Evolutionary conservation across 2,797 vertebrate species (phyloP), one percentile per base, ranked within the genome.

Genomic region (Mallotus villosus): DNA sequence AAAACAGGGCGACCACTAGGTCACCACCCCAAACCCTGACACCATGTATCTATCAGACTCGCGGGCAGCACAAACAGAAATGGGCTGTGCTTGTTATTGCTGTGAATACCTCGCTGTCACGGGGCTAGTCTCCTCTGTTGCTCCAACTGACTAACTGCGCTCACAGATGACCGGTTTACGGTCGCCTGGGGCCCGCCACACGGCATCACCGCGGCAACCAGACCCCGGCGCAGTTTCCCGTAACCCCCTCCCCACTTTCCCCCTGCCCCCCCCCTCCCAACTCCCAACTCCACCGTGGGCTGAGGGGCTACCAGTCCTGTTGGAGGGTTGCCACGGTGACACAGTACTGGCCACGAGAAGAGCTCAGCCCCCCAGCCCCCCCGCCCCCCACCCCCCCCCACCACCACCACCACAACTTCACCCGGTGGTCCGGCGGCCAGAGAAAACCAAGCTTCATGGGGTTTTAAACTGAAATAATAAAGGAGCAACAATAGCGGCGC

Each of bases 131-230:
- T 75, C 76, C 63, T 66, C 79, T 81, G 55, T 75, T 67, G 63
- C 55, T 46, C 72, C 68, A 51, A 67, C 63, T 67, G 74, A 29
- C 67, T 57, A 55, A 77, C 70, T 74, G 85, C 74, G 89, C 80
- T 81, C 82, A 75, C 84, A 85, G 83, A 87, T 89, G 86, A 90
- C 78, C 78, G 85, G 92, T 92, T 92, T 87, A 91, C 76, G 74
- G 86, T 70, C 70, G 83, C 70, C 27, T 34, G 14, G 72, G 87
- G 59, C 77, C 80, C 81, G 74, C 57, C 58, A 69, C 73, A 78
- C 63, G 68, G 74, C 80, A 79, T 76, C 73, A 57, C 78, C 82
- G 84, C 77, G 71, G 82, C 84, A 90, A 85, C 80, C 81, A 86
- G 86, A 73, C 81, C 85, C 77, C 78, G 25, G n/a, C 75, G 32